phyloP scores from a whole-genome alignment of 2,888 invertebrate genomes.

The Lottia gigantea region DNA sequence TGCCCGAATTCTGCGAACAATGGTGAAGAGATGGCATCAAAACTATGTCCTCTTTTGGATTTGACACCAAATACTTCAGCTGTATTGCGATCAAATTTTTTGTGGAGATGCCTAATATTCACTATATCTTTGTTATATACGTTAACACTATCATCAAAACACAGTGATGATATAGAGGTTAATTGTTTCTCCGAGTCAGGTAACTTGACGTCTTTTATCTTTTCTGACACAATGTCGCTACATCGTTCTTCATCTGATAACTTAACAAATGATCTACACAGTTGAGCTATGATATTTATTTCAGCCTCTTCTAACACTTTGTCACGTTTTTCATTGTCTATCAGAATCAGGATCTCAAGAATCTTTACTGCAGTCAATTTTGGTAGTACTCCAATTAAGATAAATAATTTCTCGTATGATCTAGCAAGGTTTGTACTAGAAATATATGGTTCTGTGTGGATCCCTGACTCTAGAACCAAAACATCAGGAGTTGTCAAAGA shows the following conservation, averaged over 20 bases:
- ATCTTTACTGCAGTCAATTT: background rate
- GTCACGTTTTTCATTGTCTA: background rate
- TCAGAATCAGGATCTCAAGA: background rate
- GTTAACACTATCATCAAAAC: constrained; percentile 46
- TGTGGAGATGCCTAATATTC: constrained; percentile 29
- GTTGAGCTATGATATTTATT: background rate
- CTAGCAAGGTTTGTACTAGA: no score
- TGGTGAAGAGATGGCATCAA: constrained; percentile 7
- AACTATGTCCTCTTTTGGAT: constrained; percentile 23
- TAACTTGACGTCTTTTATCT: constrained; percentile 1
- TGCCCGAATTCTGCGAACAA: constrained; percentile 56
- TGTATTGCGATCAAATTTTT: constrained; percentile 37
- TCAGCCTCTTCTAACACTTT: background rate
- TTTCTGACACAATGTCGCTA: no score
- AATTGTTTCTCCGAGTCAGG: constrained; percentile 19
- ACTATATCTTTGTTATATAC: constrained; percentile 35
- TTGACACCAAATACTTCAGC: constrained; percentile 42
- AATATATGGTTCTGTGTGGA: no score
- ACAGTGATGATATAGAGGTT: constrained; percentile 30
- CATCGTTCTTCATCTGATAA: no score
- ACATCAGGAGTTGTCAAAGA: background rate
- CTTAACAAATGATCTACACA: no score
- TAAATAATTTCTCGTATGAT: no score
- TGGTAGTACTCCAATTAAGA: background rate
- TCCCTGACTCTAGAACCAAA: background rate